phyloP scores from a whole-genome alignment of 2,113 vertebrate species.

The Neotoma lepida region DNA sequence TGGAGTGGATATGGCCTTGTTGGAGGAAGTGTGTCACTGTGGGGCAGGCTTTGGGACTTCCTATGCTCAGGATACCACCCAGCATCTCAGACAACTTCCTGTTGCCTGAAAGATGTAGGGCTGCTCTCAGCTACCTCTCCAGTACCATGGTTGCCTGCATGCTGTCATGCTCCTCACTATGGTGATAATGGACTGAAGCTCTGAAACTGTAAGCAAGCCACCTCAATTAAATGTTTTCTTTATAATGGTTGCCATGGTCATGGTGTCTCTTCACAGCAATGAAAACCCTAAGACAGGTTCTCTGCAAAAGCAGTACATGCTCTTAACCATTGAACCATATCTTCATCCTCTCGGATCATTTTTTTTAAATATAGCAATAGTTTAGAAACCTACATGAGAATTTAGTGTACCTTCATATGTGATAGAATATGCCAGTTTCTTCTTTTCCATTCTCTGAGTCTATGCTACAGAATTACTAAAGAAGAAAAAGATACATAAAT shows the following conservation, averaged over 20 bases:
- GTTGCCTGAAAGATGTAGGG: too few relatives aligned
- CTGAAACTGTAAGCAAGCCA: background rate
- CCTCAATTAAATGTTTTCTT: background rate
- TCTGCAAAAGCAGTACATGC: background rate
- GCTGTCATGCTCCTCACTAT: too few relatives aligned
- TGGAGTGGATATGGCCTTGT: too few relatives aligned
- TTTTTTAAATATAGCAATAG: background rate
- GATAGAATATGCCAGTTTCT: conserved; percentile 4
- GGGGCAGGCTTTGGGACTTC: too few relatives aligned
- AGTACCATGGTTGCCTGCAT: too few relatives aligned
- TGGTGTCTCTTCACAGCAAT: background rate
- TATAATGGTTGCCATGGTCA: background rate
- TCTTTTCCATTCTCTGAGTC: conserved; percentile 27
- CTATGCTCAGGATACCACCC: too few relatives aligned
- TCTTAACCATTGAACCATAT: background rate
- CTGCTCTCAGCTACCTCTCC: too few relatives aligned
- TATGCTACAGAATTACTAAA: background rate
- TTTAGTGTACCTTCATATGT: conserved; percentile 43
- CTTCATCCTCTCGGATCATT: background rate
- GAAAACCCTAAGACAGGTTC: background rate
- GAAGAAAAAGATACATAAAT: conserved; percentile 8
- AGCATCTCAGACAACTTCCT: too few relatives aligned
- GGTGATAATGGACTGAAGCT: background rate
- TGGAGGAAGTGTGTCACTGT: too few relatives aligned
- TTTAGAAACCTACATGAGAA: conserved; percentile 31